phyloP scores from a whole-genome alignment of 2,888 invertebrate genomes.

The Strigamia transsilvanica region DNA sequence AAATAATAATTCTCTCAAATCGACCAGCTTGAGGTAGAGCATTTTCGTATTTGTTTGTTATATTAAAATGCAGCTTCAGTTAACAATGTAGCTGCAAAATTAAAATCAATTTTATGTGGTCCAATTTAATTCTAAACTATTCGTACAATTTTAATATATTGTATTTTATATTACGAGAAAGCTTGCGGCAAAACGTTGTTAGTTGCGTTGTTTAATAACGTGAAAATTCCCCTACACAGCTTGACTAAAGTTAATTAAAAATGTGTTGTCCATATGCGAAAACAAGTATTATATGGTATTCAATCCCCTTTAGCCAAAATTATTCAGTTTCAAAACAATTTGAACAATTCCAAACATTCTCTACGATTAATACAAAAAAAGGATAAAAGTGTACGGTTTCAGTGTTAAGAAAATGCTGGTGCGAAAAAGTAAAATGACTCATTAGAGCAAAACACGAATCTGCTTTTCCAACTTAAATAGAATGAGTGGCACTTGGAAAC shows the following conservation, averaged over 20 bases:
- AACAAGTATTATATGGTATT: not conserved
- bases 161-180: not conserved
- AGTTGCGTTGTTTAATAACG: not conserved
- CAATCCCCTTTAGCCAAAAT: not conserved
- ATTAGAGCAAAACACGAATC: conserved; percentile 20
- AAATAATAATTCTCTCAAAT: not conserved
- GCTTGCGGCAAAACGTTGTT: not conserved
- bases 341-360: not conserved
- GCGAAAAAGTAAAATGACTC: not conserved
- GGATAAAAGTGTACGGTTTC: not conserved
- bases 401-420: not conserved
- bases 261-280: not conserved
- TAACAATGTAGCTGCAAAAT: not conserved
- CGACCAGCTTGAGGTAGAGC: not conserved
- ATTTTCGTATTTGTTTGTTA: not conserved
- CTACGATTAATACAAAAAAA: not conserved
- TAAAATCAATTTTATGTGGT: not conserved
- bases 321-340: not conserved
- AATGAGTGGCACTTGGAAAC: conserved; percentile 20
- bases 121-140: not conserved
- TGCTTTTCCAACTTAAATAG: conserved; percentile 20
- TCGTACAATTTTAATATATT: not conserved
- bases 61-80: not conserved
- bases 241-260: conserved; percentile 2
- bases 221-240: not conserved